Evolutionary conservation across 2,797 vertebrate species (phyloP).

Genomic region (Hydrolagus colliei): DNA sequence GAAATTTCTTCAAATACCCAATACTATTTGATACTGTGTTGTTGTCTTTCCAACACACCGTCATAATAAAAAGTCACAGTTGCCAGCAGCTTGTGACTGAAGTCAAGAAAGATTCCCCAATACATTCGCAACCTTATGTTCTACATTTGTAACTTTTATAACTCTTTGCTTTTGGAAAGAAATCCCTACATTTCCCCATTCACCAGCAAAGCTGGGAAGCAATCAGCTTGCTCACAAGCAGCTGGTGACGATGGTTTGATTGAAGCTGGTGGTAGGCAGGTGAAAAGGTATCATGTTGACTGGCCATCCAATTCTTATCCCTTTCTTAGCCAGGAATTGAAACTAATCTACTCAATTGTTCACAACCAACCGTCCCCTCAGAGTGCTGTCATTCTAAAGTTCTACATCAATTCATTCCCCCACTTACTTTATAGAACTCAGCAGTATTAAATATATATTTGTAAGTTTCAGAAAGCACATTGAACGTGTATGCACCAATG

Average conservation of each 20-base stretch:
- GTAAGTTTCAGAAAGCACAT: too few species aligned
- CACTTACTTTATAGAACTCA: neutral
- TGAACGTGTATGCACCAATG: too few species aligned
- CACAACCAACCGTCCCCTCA: neutral
- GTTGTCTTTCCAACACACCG: neutral
- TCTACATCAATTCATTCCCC: neutral
- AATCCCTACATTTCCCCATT: neutral
- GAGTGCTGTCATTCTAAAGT: neutral
- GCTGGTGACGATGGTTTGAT: neutral
- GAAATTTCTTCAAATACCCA: too few species aligned
- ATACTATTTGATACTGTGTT: neutral
- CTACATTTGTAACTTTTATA: neutral
- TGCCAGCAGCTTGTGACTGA: neutral
- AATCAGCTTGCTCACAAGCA: neutral
- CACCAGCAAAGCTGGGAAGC: neutral
- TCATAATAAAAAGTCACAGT: neutral
- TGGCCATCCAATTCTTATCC: too few species aligned
- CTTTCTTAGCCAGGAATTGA: too few species aligned
- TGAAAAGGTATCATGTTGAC: too few species aligned
- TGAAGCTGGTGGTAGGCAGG: too few species aligned
- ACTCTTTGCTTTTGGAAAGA: neutral
- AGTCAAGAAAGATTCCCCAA: neutral
- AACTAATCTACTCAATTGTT: neutral
- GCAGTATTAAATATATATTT: neutral
- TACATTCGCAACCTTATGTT: neutral